phyloP scores from a whole-genome alignment of 2,888 invertebrate genomes.

The Napeogenes sylphis region DNA sequence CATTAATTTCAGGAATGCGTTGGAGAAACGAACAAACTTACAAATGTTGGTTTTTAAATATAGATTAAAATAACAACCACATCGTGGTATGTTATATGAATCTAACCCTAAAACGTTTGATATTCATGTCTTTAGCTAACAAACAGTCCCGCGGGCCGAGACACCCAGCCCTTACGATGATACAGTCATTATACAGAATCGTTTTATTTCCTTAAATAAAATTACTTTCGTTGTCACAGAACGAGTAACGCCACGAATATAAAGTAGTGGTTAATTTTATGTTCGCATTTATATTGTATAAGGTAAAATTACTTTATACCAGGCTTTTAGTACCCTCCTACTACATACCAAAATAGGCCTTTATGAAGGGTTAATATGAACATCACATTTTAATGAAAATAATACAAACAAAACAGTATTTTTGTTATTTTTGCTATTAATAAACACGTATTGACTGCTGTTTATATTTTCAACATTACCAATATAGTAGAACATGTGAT shows the following conservation, averaged over 20 bases:
- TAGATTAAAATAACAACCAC: too few relatives aligned
- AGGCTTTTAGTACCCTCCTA: constrained; percentile 17
- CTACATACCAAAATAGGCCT: constrained; percentile 15
- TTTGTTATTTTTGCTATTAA: neutral
- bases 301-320: constrained; percentile 38
- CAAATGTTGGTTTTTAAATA: too few relatives aligned
- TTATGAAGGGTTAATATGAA: constrained; percentile 21
- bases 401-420: constrained; percentile 5
- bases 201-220: constrained; percentile 62
- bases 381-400: constrained; percentile 16
- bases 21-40: too few relatives aligned
- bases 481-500: neutral
- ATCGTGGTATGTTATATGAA: too few relatives aligned
- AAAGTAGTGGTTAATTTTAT: constrained; percentile 47
- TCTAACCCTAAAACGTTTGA: too few relatives aligned
- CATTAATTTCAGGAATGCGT: too few relatives aligned
- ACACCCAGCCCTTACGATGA: constrained; percentile 43
- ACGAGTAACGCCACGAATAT: constrained; percentile 43
- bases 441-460: neutral
- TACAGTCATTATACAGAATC: constrained; percentile 54
- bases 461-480: neutral
- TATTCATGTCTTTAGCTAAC: too few relatives aligned
- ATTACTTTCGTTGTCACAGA: constrained; percentile 44
- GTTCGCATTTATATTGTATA: constrained; percentile 28
- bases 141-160: too few relatives aligned